phyloP scores from a whole-genome alignment of 2,797 vertebrate species.

The Orestias chungarensis region DNA sequence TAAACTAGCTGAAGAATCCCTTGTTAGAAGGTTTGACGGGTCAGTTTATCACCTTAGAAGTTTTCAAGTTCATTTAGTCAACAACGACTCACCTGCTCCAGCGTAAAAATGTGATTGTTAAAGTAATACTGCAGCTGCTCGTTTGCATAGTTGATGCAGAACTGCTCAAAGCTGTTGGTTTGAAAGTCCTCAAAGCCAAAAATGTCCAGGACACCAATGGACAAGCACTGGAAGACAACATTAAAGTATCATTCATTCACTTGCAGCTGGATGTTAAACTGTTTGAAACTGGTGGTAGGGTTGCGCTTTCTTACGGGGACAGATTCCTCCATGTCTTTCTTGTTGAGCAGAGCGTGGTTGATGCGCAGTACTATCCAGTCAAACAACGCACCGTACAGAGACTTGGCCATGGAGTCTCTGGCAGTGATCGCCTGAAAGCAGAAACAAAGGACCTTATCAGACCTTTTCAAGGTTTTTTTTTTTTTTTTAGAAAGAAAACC shows the following conservation, averaged over 20 bases:
- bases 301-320: slow-evolving; percentile 82
- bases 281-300: not conserved
- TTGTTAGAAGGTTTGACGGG: not conserved
- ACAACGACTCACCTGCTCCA: slow-evolving; percentile 89
- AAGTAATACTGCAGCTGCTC: slow-evolving; percentile 99
- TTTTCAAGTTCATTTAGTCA: too few relatives aligned
- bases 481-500: too few relatives aligned
- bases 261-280: not conserved
- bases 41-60: not conserved
- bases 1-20: too few relatives aligned
- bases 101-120: slow-evolving; percentile 98
- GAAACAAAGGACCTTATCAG: not conserved
- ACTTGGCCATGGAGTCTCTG: slow-evolving; percentile 98
- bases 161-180: slow-evolving; percentile 99
- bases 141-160: slow-evolving; percentile 99
- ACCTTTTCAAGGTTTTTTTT: not conserved
- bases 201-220: slow-evolving; percentile 96
- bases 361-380: slow-evolving; percentile 98
- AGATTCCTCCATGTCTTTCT: slow-evolving; percentile 96
- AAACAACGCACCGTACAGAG: slow-evolving; percentile 95
- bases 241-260: not conserved
- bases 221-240: slow-evolving; percentile 84
- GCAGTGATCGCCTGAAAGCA: slow-evolving; percentile 91
- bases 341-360: slow-evolving; percentile 97
- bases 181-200: slow-evolving; percentile 99